Base-by-base conservation (phyloP, 2,113 vertebrate species). In the Channa argus region DNA sequence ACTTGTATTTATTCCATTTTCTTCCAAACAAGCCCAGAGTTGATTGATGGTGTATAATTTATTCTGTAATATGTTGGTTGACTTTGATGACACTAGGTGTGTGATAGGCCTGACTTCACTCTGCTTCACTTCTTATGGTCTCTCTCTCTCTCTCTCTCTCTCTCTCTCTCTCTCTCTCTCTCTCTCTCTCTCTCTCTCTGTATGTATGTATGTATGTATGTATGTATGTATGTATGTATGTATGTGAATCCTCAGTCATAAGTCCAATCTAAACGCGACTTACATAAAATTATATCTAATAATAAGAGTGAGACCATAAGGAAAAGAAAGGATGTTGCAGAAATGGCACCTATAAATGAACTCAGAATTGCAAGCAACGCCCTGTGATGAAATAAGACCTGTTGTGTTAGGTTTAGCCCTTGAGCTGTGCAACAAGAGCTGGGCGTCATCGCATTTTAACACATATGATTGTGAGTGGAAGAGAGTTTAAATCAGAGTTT, bases 351-450 rank as follows among this genome's bases (percentile, higher is more conserved):
- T 62, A 4, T 8, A 8, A 46, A 34, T 41, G 33, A 14, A 33
- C 60, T 47, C 43, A 47, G 38, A 52, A 41, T 33, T 3, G 36
- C 5, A 24, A 24, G 55, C 38, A 34, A 43, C 37, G 46, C n/a
- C 46, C 13, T 46, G 15, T 13, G 7, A 39, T 38, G n/a, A 49
- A 72, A 41, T 37, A 43, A 71, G 47, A 66, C 47, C 49, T 39
- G 53, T 54, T 44, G 8, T 65, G 8, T 75, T 34, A 24, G 36
- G 44, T 67, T 79, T 8, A 54, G 14, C 24, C 13, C 53, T 33
- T 8, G 53, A 77, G 53, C 11, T 64, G 38, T 54, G 58, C 43
- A 74, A 66, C 46, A 43, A 39, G 61, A 83, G 51, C 65, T 46
- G 64, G 37, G 55, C 3, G 47, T 63, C 14, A 4, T 71, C 56